Percentiles rank a stretch among this genome's conserved stretches.
phyloP scores from a whole-genome alignment of 1,140 invertebrate species.

The Leptonema lineaticorne region DNA sequence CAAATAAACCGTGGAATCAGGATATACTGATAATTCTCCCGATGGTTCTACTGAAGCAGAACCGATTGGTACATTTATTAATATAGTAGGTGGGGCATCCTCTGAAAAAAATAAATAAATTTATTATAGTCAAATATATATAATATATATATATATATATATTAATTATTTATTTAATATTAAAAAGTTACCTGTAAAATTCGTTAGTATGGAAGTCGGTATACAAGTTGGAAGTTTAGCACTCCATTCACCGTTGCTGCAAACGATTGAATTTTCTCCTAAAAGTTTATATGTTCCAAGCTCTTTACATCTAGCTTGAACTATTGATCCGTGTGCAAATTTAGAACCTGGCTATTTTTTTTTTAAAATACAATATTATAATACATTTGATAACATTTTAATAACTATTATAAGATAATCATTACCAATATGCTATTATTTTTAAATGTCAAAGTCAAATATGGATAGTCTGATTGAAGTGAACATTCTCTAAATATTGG shows the following conservation, averaged over 20 bases:
- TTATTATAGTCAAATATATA: background rate
- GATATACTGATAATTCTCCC: conserved; percentile 76
- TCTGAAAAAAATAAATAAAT: conserved; percentile 53
- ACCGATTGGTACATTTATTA: conserved; percentile 75
- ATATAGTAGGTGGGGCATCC: conserved; percentile 80
- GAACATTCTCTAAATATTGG: conserved; percentile 52
- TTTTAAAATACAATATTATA: too few species aligned
- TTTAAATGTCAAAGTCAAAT: conserved; percentile 50
- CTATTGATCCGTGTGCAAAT: conserved; percentile 68
- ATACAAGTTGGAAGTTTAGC: conserved; percentile 73
- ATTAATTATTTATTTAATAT: background rate
- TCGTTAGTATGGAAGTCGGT: conserved; percentile 77
- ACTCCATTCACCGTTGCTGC: conserved; percentile 78
- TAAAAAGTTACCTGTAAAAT: conserved; percentile 69
- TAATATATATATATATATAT: too few species aligned
- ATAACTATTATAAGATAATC: too few species aligned
- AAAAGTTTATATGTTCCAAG: conserved; percentile 80
- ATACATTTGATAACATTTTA: too few species aligned
- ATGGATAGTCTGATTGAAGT: conserved; percentile 47
- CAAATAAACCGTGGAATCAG: conserved; percentile 78
- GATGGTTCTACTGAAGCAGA: conserved; percentile 77
- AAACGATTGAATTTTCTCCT: conserved; percentile 66
- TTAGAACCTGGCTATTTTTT: conserved; percentile 48
- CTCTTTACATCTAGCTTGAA: conserved; percentile 73
- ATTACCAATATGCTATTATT: conserved; percentile 44